Evolutionary conservation across 2,888 invertebrate genomes (phyloP).

Genomic region (Rhaphigaster nebulosa): DNA sequence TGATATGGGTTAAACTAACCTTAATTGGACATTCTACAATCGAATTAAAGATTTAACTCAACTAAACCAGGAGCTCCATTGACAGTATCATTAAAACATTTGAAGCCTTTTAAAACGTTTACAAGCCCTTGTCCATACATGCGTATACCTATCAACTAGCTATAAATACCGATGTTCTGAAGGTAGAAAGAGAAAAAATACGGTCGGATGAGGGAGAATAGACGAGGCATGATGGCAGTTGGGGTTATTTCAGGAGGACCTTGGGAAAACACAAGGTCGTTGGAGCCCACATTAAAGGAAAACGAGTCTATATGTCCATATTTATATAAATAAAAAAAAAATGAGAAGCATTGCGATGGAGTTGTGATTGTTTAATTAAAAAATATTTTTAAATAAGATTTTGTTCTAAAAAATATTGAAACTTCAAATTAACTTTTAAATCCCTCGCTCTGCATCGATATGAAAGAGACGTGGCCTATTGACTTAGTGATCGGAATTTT

Average conservation of each 20-base stretch:
- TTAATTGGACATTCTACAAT: neutral
- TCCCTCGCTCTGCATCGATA: too few species aligned
- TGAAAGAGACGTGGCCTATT: too few species aligned
- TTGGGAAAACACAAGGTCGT: conserved; percentile 47
- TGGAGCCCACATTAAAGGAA: neutral
- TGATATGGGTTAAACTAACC: neutral
- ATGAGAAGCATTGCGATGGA: neutral
- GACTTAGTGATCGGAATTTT: too few species aligned
- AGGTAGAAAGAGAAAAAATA: neutral
- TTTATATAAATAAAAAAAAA: neutral
- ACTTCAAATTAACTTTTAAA: too few species aligned
- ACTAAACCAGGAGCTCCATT: neutral
- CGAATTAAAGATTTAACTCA: neutral
- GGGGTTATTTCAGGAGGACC: conserved; percentile 51
- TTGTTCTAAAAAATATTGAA: neutral
- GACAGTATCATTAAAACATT: neutral
- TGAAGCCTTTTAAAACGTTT: too few species aligned
- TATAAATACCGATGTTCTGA: neutral
- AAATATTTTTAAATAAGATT: neutral
- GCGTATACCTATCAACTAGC: neutral
- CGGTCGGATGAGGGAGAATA: neutral
- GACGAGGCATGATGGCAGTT: conserved; percentile 14
- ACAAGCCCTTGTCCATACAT: neutral
- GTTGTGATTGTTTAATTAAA: neutral
- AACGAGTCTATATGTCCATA: neutral